Base-by-base conservation (phyloP, 92 coral and sea anemone species). In the Bergia sp. region DNA sequence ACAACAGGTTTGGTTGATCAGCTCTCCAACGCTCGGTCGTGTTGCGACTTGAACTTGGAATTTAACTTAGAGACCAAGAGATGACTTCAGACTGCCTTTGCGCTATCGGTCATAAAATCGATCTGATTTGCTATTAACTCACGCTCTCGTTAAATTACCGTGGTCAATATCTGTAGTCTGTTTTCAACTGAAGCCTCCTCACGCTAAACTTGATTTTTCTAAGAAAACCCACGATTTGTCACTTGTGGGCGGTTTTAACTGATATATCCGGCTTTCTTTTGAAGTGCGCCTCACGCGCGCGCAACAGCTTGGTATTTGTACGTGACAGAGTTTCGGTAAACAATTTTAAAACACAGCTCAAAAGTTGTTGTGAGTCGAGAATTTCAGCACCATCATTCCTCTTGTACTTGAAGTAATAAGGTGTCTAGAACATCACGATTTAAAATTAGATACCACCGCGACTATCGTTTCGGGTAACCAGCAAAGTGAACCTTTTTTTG, bases 261-360 rank as follows among this genome's bases (percentile, higher is more conserved):
- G 23, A 79, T 40, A 41, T 42, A 49, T 79, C 65, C 69, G 69
- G 69, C 69, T 61, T 16, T 61, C 69, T 7, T 61, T 16, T 61
- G 29, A 21, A 61, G 29, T 61, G 69, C 69, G 69, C 69, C 69
- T 61, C n/a, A 61, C n/a, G 29, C 69, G 58, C 58, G 58, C 69
- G 12, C 12, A 23, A 61, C 69, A 61, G 20, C 69, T 8, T 18
- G 37, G 53, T 42, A 47, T 74, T n/a, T 47, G 82, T 43, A 79
- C 82, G 82, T 79, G 82, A 79, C 55, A 21, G 41, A 2, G 64
- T 16, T 49, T 45, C 37, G 41, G 66, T 42, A 79, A 79, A 79
- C 82, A 49, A 45, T 9, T 39, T 8, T 8, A 47, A 47, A 4
- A 8, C 69, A 15, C 4, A 61, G 18, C 67, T 61, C 67, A 18